Evolutionary conservation across 2,113 vertebrate species (phyloP).

Genomic region (Trachemys scripta): DNA sequence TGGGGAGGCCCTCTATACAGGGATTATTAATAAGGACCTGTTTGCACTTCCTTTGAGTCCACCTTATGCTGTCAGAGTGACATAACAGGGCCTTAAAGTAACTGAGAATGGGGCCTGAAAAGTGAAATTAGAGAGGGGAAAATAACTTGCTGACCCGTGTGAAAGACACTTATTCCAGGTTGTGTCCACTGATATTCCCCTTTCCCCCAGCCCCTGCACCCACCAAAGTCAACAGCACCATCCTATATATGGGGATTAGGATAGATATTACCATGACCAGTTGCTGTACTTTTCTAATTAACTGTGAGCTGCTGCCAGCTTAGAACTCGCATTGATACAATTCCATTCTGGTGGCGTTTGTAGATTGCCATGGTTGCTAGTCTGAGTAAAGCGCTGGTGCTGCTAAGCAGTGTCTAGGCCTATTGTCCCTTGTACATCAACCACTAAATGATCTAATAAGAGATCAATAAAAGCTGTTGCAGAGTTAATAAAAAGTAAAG

Average conservation of each 20-base stretch:
- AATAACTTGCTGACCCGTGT: neutral
- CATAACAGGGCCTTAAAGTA: neutral
- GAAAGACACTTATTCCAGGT: neutral
- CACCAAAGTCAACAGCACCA: neutral
- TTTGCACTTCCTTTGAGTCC: neutral
- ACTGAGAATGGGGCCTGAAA: neutral
- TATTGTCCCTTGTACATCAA: neutral
- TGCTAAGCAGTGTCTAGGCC: neutral
- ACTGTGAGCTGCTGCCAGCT: neutral
- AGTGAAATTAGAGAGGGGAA: neutral
- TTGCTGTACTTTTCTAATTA: neutral
- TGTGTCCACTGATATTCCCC: neutral
- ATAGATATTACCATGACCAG: neutral
- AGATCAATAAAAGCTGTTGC: neutral
- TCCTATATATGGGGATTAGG: neutral
- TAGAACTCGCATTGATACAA: neutral
- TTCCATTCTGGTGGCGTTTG: neutral
- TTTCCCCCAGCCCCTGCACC: rapidly evolving
- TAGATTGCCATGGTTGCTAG: neutral
- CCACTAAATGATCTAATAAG: neutral
- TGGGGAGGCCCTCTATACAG: neutral
- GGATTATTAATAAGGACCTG: neutral
- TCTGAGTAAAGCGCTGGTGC: neutral
- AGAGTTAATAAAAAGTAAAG: neutral
- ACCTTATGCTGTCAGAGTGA: neutral